These are phyloP conservation scores for Podarcis raffonei DNA, from an alignment of 2,113 vertebrate genomes.

Conservation along the genomic window DNA sequence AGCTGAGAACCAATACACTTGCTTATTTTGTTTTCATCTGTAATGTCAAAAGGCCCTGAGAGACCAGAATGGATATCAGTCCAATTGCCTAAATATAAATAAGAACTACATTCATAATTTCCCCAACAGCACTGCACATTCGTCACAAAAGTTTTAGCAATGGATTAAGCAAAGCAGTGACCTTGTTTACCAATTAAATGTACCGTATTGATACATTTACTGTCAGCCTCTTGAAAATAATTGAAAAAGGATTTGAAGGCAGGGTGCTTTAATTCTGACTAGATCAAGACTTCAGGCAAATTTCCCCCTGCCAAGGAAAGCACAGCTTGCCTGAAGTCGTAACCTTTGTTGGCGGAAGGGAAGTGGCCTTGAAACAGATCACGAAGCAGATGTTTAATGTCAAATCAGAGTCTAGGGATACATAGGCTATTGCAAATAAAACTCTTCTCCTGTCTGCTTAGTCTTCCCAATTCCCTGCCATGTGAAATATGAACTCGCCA, in stretches of 20 bases:
- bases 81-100: neutral
- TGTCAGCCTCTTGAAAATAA: slow-evolving; percentile 63
- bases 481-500: slow-evolving; percentile 81
- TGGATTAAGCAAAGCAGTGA: slow-evolving; percentile 2
- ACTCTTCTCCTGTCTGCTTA: slow-evolving; percentile 77
- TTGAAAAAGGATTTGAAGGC: slow-evolving; percentile 72
- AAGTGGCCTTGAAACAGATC: slow-evolving; percentile 81
- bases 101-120: neutral
- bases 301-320: slow-evolving; percentile 57
- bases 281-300: slow-evolving; percentile 75
- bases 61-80: neutral
- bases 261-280: slow-evolving; percentile 74
- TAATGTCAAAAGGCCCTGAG: neutral
- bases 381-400: slow-evolving; percentile 87
- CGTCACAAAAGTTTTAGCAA: neutral
- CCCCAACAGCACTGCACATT: neutral
- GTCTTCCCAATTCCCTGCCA: slow-evolving; percentile 77
- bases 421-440: slow-evolving; percentile 75
- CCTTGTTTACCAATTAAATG: slow-evolving; percentile 53
- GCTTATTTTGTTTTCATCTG: neutral
- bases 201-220: slow-evolving; percentile 63
- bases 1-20: slow-evolving; percentile 9
- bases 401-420: slow-evolving; percentile 79
- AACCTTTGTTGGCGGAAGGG: slow-evolving; percentile 76
- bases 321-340: slow-evolving; percentile 78